Conservation (phyloP, 1,140 invertebrate genomes). For the Lasioglossum albipes region DNA sequence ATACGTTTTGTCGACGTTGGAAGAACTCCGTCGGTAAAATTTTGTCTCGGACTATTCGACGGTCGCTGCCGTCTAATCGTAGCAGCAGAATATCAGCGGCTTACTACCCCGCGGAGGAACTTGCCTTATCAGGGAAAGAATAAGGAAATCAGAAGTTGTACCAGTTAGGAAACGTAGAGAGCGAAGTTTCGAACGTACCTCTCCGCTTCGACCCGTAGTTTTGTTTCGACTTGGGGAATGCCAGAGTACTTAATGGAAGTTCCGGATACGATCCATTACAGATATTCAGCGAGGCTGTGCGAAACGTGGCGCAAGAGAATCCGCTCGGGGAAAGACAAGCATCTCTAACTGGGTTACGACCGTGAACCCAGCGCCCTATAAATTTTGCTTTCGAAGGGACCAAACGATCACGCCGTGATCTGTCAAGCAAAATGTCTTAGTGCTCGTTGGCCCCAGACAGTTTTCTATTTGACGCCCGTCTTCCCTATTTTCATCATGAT, state of each 20-base stretch:
- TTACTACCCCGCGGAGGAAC: background rate
- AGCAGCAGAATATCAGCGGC: background rate
- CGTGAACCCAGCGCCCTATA: slow-evolving; percentile 31
- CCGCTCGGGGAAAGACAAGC: background rate
- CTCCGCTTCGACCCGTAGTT: background rate
- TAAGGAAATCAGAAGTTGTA: background rate
- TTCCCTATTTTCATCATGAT: too few species aligned
- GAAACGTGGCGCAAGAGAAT: background rate
- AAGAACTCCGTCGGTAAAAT: too few species aligned
- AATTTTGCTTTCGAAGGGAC: slow-evolving; percentile 19
- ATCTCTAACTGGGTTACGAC: slow-evolving; percentile 45
- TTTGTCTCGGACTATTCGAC: too few species aligned
- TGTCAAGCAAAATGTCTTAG: too few species aligned
- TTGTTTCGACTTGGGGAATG: background rate
- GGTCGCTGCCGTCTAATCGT: background rate
- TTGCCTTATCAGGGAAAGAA: background rate
- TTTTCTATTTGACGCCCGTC: too few species aligned
- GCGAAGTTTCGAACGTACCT: background rate
- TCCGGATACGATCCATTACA: slow-evolving; percentile 47
- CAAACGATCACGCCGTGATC: slow-evolving; percentile 5
- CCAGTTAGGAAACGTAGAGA: slow-evolving; percentile 21
- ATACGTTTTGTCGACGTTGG: too few species aligned
- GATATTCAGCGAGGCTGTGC: slow-evolving; percentile 22
- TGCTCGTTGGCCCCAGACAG: background rate
- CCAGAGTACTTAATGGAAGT: slow-evolving; percentile 37